Evolutionary conservation across 92 coral and sea anemone species (phyloP).

Genomic region (Umimayanthus chanpuru): DNA sequence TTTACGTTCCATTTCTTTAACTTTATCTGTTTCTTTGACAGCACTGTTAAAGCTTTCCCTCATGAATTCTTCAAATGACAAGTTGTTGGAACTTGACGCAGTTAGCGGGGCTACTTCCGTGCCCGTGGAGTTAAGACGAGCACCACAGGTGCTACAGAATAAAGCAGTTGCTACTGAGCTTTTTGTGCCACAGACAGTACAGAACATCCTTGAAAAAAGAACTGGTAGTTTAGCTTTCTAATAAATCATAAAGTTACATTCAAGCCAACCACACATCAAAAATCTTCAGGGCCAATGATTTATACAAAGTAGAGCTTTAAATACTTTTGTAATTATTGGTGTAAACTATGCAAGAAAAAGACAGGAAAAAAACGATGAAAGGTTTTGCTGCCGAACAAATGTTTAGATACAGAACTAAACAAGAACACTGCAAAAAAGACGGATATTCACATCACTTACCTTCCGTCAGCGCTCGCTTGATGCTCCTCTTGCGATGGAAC

Average conservation of each 20-base stretch:
- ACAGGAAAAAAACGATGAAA: background rate
- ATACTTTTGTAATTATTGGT: constrained; percentile 6
- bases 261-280: background rate
- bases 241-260: background rate
- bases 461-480: no score
- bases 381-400: background rate
- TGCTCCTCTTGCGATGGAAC: no score
- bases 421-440: no score
- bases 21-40: constrained; percentile 7
- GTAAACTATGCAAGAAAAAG: constrained; percentile 11
- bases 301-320: background rate
- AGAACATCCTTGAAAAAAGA: constrained; percentile 11
- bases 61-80: constrained; percentile 18
- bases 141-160: constrained; percentile 26
- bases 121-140: constrained; percentile 1
- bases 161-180: constrained; percentile 12
- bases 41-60: background rate
- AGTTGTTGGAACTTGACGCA: constrained; percentile 8
- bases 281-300: background rate
- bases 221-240: background rate
- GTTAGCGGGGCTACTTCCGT: background rate
- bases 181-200: constrained; percentile 18
- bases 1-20: constrained; percentile 8
- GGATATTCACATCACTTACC: no score
- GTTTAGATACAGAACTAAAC: no score